phyloP scores from a whole-genome alignment of 2,888 invertebrate species.

The Drosophila mettleri region DNA sequence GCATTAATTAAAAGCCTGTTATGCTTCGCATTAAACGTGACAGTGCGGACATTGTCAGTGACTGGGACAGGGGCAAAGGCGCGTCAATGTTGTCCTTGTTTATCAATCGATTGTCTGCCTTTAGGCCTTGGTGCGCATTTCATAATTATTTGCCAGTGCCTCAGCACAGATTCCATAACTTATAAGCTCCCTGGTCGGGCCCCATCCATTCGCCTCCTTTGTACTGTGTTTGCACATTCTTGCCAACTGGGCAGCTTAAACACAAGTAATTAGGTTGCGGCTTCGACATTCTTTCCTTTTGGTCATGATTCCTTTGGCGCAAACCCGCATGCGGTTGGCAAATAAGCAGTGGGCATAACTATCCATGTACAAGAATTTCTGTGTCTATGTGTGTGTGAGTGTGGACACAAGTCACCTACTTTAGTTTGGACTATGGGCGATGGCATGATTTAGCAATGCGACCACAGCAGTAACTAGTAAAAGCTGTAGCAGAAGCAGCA shows the following conservation, averaged over 20 bases:
- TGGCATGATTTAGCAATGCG: slow-evolving; percentile 68
- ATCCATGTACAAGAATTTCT: slow-evolving; percentile 27
- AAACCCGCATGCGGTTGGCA: slow-evolving; percentile 66
- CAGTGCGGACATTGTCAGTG: slow-evolving; percentile 11
- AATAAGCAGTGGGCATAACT: slow-evolving; percentile 54
- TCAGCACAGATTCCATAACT: slow-evolving; percentile 76
- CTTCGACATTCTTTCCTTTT: slow-evolving; percentile 71
- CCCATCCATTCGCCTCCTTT: slow-evolving; percentile 17
- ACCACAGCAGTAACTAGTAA: slow-evolving; percentile 42
- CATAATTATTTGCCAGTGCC: slow-evolving; percentile 75
- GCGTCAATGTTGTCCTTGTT: slow-evolving; percentile 59
- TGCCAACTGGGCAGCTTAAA: slow-evolving; percentile 61
- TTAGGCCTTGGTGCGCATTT: slow-evolving; percentile 40
- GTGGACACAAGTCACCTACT: slow-evolving; percentile 71
- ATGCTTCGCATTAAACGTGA: slow-evolving; percentile 68
- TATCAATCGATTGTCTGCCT: slow-evolving; percentile 70
- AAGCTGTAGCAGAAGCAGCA: slow-evolving; percentile 4
- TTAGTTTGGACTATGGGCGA: slow-evolving; percentile 54
- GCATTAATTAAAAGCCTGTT: slow-evolving; percentile 80
- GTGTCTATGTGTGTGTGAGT: slow-evolving; percentile 38
- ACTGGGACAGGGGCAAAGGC: not conserved
- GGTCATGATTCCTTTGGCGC: slow-evolving; percentile 73
- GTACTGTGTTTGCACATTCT: slow-evolving; percentile 58
- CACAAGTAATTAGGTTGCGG: slow-evolving; percentile 82
- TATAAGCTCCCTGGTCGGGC: slow-evolving; percentile 11